Evolutionary conservation across 2,797 vertebrate species (phyloP), one percentile per base, ranked within the genome.

Genomic region (Oryzias sinensis): DNA sequence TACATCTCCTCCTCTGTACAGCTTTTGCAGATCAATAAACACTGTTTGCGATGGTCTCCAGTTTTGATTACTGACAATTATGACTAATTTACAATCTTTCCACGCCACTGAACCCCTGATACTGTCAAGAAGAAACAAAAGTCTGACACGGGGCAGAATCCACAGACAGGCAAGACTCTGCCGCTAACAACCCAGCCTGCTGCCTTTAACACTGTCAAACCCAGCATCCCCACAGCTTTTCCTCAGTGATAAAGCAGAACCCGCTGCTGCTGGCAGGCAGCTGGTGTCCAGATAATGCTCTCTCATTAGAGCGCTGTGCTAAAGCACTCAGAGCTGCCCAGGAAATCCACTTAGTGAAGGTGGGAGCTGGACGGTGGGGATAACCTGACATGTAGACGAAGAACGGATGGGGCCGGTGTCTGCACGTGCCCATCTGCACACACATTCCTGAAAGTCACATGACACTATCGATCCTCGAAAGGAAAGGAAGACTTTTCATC

Each of bases 321-420:
- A 76, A 84, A 80, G 73, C 88, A 84, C 87, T 88, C 82, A 86
- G 69, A 80, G 82, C 71, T 69, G 63, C 49, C 65, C 77, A 58
- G 80, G 64, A 85, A 90, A 90, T 88, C 86, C 86, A 89, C 81
- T 90, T 87, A 83, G 61, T 33, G 7, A 64, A 72, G 66, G 60
- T 43, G 46, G 70, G 56, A 77, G 59, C 29, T 20, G 68, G 65
- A 73, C 40, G 43, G 70, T 8, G 0, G 49, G 45, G 70, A 63
- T 20, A 46, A 59, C 41, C 42, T 24, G 40, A 43, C 42, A 43
- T 27, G 48, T 33, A 56, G 33, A 49, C 44, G 43, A 37, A 62
- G 42, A 65, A 40, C 49, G 9, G 47, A 59, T 54, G 49, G 43
- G 24, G 13, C 27, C 42, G 53, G 17, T 2, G 62, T 13, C 16